phyloP scores from a whole-genome alignment of 2,797 vertebrate genomes.

The Heteromormyrus szaboi region DNA sequence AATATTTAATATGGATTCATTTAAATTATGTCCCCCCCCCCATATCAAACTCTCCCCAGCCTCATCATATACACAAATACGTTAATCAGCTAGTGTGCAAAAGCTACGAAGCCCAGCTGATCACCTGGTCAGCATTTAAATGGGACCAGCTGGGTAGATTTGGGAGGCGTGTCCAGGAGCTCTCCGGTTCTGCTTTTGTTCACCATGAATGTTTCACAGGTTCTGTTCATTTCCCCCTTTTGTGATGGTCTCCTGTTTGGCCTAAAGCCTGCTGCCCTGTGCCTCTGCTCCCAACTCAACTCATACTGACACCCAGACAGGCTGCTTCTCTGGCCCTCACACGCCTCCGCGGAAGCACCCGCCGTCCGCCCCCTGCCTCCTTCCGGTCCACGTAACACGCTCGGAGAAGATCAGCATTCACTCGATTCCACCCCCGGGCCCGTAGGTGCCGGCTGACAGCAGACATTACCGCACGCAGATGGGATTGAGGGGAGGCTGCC shows the following conservation, averaged over 20 bases:
- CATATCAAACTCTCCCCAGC: neutral
- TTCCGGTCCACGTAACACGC: neutral
- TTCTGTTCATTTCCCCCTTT: neutral
- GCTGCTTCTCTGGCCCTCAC: neutral
- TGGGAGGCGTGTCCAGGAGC: neutral
- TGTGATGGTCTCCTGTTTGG: neutral
- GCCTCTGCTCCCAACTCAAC: neutral
- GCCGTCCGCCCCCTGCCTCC: neutral
- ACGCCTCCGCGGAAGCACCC: neutral
- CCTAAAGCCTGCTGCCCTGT: neutral
- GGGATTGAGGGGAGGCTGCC: neutral
- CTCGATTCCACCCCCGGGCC: neutral
- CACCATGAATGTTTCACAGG: neutral
- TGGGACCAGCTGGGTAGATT: neutral
- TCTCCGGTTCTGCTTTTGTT: neutral
- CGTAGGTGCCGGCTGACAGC: neutral
- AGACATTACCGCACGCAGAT: neutral
- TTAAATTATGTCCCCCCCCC: neutral
- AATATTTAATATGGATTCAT: neutral
- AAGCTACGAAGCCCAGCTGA: neutral
- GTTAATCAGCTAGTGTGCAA: neutral
- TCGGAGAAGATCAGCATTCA: neutral
- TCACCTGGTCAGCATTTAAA: neutral
- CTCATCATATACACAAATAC: neutral
- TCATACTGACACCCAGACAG: neutral